phyloP scores from a whole-genome alignment of 2,113 vertebrate genomes.

The Anser cygnoides region DNA sequence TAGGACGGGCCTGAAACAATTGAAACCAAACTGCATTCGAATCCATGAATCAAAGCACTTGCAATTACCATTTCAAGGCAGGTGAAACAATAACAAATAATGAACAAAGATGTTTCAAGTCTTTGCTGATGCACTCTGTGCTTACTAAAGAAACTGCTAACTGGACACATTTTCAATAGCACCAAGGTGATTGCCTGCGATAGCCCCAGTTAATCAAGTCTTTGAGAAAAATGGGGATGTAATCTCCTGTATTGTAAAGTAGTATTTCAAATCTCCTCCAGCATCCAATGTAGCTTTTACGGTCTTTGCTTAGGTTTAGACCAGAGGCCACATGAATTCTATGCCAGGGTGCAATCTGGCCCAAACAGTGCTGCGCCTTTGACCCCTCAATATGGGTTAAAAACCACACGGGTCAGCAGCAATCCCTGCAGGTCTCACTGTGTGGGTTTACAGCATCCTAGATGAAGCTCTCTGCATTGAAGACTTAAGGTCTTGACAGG shows the following conservation, averaged over 20 bases:
- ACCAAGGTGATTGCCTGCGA: constrained; percentile 15
- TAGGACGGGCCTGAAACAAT: neutral
- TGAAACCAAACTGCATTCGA: constrained; percentile 55
- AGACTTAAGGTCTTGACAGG: neutral
- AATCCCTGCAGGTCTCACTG: neutral
- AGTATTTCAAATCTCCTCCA: neutral
- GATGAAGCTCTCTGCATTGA: neutral
- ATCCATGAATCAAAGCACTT: constrained; percentile 28
- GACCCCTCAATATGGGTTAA: neutral
- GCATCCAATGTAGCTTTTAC: neutral
- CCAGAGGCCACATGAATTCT: neutral
- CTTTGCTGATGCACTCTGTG: constrained; percentile 12
- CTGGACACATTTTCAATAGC: constrained; percentile 5
- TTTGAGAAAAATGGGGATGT: neutral
- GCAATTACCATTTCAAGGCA: constrained; percentile 59
- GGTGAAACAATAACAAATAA: constrained; percentile 67
- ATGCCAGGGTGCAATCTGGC: neutral
- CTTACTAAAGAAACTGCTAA: constrained; percentile 14
- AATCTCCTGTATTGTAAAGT: neutral
- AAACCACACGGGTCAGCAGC: neutral
- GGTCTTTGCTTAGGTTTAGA: neutral
- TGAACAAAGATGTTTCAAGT: constrained; percentile 51
- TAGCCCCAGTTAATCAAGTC: constrained; percentile 36
- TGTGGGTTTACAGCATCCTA: fast-evolving
- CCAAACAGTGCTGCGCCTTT: neutral